Evolutionary conservation across 2,113 vertebrate species (phyloP), one percentile per base, ranked within the genome.

Genomic region (Asarcornis scutulata): DNA sequence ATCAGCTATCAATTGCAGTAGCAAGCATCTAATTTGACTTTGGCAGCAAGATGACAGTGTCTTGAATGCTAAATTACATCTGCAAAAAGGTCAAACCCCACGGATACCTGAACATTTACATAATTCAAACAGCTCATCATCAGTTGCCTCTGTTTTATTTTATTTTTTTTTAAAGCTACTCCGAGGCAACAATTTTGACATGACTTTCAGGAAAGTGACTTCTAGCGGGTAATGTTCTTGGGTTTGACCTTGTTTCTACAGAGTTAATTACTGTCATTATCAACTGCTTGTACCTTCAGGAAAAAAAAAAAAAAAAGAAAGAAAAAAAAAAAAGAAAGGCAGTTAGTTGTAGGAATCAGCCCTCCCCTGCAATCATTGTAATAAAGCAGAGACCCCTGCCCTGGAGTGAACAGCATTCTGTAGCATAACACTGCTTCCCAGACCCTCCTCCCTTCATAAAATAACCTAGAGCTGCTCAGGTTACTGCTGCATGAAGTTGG

Each of bases 41-140:
- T 97, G 95, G 95, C 95, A 96, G 96, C 81, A 27, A 94, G 96
- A 96, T 91, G 89, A 91, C 92, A 94, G 94, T 94, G 96, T 95
- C 94, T 97, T 94, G 96, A 97, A 97, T 97, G 93, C 95, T 95
- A 97, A 97, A 97, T 95, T 96, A 96, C 95, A 95, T 96, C 94
- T 93, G 96, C 90, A 95, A 91, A 96, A 97, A 97, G 96, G 96
- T 97, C 96, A 97, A 92, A 96, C 64, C 91, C 92, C 91, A 55
- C 66, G 84, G 94, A 96, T 96, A 96, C 96, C 92, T 96, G 95
- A 93, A 83, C 79, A 97, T 97, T 96, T 97, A 95, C 95, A 97
- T 96, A 96, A 97, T 95, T 96, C 94, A 95, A 95, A 91, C 88
- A 96, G 95, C 94, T 97, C 96, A 96, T 97, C 96, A 95, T 80